Evolutionary conservation across 1,140 invertebrate species (phyloP).

Genomic region (Drosophila insularis): DNA sequence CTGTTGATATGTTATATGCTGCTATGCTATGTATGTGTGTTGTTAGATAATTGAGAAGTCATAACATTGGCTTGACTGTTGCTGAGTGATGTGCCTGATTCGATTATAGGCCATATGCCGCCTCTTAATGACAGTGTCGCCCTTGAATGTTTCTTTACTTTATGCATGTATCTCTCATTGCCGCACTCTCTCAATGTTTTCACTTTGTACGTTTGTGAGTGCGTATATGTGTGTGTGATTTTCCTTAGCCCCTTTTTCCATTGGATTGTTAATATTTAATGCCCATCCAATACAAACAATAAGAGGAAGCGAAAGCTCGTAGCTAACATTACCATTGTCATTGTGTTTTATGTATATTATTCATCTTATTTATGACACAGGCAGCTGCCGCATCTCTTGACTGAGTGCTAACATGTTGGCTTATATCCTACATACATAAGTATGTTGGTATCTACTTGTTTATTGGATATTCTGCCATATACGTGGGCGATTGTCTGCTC

Average conservation of each 20-base stretch:
- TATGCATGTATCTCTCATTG: too few relatives aligned
- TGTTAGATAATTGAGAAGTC: conserved; percentile 39
- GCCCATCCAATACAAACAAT: conserved; percentile 23
- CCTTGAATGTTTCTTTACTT: not conserved
- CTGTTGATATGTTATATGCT: not conserved
- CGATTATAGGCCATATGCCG: conserved; percentile 13
- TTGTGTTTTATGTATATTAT: conserved; percentile 24
- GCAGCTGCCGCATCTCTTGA: conserved; percentile 11
- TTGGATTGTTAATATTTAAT: conserved; percentile 44
- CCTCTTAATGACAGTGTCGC: not conserved
- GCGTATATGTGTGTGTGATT: not conserved
- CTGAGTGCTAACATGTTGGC: conserved; percentile 19
- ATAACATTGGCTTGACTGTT: conserved; percentile 17
- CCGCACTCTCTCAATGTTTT: too few relatives aligned
- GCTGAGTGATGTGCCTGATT: conserved; percentile 12
- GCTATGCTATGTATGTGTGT: not conserved
- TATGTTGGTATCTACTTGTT: not conserved
- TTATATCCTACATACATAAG: not conserved
- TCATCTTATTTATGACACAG: conserved; percentile 34
- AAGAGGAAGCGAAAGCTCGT: not conserved
- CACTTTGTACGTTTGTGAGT: not conserved
- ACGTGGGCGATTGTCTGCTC: conserved; percentile 3
- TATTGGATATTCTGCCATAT: not conserved
- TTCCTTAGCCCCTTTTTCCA: not conserved
- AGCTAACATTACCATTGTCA: conserved; percentile 14